phyloP scores from a whole-genome alignment of 2,113 vertebrate species.

The Channa argus region DNA sequence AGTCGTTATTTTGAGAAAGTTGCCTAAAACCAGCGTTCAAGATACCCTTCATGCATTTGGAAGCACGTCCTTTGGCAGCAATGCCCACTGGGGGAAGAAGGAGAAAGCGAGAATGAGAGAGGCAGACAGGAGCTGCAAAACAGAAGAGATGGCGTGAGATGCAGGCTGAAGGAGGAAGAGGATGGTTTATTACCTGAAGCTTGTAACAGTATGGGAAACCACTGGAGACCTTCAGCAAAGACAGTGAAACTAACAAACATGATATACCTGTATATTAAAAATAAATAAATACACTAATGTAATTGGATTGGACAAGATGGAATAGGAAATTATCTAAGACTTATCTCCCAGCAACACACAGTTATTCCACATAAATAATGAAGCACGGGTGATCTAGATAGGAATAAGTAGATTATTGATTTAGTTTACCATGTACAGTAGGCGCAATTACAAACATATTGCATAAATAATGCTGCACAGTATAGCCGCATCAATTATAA shows the following conservation, averaged over 20 bases:
- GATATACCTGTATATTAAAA: conserved; percentile 9
- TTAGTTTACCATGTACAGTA: conserved; percentile 2
- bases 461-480: too few species aligned
- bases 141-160: conserved; percentile 7
- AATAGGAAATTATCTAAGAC: background rate
- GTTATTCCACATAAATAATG: conserved; percentile 15
- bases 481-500: too few species aligned
- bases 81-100: conserved; percentile 35
- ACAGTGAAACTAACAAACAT: conserved; percentile 12
- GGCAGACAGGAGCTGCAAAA: conserved; percentile 19
- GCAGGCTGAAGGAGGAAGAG: background rate
- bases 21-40: conserved; percentile 28
- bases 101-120: conserved; percentile 3
- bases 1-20: conserved; percentile 53
- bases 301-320: background rate
- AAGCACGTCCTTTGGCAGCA: conserved; percentile 52
- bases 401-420: conserved; percentile 14
- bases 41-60: conserved; percentile 56
- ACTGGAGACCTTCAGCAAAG: conserved; percentile 1
- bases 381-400: conserved; percentile 17
- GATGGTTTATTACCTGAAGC: conserved; percentile 25
- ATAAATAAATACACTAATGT: background rate
- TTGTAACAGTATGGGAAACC: background rate
- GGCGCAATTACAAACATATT: conserved; percentile 2
- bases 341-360: background rate